Evolutionary conservation across 2,797 vertebrate genomes (phyloP).

Genomic region (Rhinophrynus dorsalis): DNA sequence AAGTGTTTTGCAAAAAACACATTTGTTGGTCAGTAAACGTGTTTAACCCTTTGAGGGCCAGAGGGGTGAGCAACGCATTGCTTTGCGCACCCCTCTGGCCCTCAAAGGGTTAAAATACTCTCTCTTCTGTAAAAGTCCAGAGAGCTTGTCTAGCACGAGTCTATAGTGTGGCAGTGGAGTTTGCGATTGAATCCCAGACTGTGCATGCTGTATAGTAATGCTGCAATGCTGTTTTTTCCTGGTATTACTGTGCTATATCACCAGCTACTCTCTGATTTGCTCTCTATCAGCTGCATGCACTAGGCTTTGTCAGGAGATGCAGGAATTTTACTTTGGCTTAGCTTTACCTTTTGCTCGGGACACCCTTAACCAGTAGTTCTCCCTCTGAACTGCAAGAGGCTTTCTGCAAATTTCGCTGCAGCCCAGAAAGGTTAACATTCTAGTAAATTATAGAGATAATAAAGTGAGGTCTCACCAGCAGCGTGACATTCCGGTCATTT

Average conservation of each 20-base stretch:
- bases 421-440: constrained; percentile 45
- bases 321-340: constrained; percentile 64
- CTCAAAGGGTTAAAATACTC: too few relatives aligned
- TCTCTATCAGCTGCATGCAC: constrained; percentile 69
- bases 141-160: too few relatives aligned
- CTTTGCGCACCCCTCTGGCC: too few relatives aligned
- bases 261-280: constrained; percentile 66
- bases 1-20: too few relatives aligned
- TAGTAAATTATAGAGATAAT: constrained; percentile 43
- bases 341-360: constrained; percentile 63
- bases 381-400: constrained; percentile 17
- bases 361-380: constrained; percentile 57
- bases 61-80: too few relatives aligned
- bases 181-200: constrained; percentile 50
- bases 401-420: constrained; percentile 30
- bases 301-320: constrained; percentile 63
- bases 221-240: constrained; percentile 79
- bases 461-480: constrained; percentile 45
- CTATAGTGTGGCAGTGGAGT: constrained; percentile 2
- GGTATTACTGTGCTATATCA: constrained; percentile 65
- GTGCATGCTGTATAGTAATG: constrained; percentile 64
- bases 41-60: too few relatives aligned
- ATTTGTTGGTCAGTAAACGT: too few relatives aligned
- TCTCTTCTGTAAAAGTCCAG: too few relatives aligned
- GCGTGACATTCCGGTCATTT: constrained; percentile 43